Evolutionary conservation across 2,113 vertebrate genomes (phyloP), one percentile per base, ranked within the genome.

Genomic region (Peromyscus maniculatus): DNA sequence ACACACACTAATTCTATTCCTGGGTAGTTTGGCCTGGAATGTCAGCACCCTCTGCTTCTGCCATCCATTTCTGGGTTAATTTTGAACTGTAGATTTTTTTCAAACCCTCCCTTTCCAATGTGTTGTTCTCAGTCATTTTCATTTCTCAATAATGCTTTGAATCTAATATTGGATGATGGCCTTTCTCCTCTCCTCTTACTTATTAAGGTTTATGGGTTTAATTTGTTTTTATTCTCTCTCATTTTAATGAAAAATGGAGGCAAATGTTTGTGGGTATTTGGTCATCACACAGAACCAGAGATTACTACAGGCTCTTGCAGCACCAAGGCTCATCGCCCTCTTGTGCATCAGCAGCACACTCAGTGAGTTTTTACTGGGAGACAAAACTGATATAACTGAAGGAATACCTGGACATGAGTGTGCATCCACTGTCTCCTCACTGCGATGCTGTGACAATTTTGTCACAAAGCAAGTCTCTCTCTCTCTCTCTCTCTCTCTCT

Each of bases 221-320:
- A 96, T 94, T 95, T 78, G 24, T 69, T 91, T 95, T 95, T 89
- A 77, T 91, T 89, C 10, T 72, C 16, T 91, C 46, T 79, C 21
- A 92, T 92, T 93, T 96, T 62, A 96, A 79, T 95, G 74, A 94
- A 31, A 92, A 96, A 19, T 80, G 39, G 80, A 96, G 36, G 52
- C 19, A 94, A 91, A 91, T 52, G 10, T 0, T 95, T 7, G 10
- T 1, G 92, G 16, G 10, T 39, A 39, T 5, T 75, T 62, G 57
- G 72, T 92, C 36, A 62, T 7, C 39, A 75, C 62, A 46, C n/a
- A 26, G 55, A 95, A 39, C 10, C 13, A 93, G 69, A 96, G 52
- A 72, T 93, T n/a, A 57, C 43, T 7, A 52, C 57, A 43, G 36
- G 49, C 21, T 21, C 6, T 88, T 79, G 28, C 11, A 88, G 55